These are phyloP conservation scores for Macrophya alboannulata DNA, from an alignment of 2,888 invertebrate genomes.

Conservation along the genomic window DNA sequence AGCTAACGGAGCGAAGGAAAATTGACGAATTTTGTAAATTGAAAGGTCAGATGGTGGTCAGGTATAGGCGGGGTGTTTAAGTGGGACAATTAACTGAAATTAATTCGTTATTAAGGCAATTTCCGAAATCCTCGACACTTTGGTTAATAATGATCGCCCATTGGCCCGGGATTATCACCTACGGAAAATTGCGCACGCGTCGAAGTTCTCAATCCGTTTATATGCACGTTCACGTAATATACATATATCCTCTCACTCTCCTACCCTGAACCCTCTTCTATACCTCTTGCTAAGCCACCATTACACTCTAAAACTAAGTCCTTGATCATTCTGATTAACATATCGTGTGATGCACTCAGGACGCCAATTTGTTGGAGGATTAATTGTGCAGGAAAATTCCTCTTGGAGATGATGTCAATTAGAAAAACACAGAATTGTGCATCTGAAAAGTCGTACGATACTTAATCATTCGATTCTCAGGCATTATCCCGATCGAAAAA, in stretches of 20 bases:
- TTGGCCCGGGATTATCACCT: constrained; percentile 43
- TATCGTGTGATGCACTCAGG: constrained; percentile 27
- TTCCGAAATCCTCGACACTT: constrained; percentile 47
- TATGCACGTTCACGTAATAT: constrained; percentile 49
- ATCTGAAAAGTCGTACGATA: background rate
- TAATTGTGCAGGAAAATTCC: background rate
- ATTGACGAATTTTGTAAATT: background rate
- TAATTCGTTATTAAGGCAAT: constrained; percentile 21
- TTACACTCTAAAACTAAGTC: constrained; percentile 46
- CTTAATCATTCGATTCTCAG: background rate
- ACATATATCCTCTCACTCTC: background rate
- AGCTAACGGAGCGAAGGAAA: background rate
- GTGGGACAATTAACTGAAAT: constrained; percentile 17
- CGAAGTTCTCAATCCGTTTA: constrained; percentile 43
- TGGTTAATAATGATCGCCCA: constrained; percentile 36
- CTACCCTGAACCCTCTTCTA: constrained; percentile 23
- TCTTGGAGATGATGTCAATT: background rate
- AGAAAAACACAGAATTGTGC: background rate
- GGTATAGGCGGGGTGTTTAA: background rate
- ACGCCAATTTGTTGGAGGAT: constrained; percentile 14
- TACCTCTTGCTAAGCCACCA: constrained; percentile 38
- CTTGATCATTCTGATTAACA: constrained; percentile 48
- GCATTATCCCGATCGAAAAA: background rate
- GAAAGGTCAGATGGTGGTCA: background rate
- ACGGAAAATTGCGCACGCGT: constrained; percentile 7